These are phyloP conservation scores for Dryococelus australis DNA, from an alignment of 2,888 invertebrate genomes.

Conservation along the genomic window DNA sequence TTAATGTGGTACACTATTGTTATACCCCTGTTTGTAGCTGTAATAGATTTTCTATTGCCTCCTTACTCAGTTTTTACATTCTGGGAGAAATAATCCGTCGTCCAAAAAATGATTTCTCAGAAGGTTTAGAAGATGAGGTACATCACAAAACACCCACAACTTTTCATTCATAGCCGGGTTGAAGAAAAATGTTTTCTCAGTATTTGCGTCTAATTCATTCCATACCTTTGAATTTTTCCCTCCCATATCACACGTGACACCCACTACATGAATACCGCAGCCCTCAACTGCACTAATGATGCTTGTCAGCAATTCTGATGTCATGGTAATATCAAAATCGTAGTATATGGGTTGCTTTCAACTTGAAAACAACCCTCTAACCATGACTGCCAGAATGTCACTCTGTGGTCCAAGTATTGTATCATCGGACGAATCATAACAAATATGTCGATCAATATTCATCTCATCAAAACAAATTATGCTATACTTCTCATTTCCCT, in stretches of 20 bases:
- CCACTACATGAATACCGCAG: background rate
- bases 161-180: background rate
- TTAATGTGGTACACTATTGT: background rate
- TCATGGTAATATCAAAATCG: background rate
- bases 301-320: background rate
- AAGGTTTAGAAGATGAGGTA: background rate
- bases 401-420: background rate
- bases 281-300: background rate
- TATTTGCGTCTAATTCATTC: background rate
- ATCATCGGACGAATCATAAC: background rate
- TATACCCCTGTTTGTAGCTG: background rate
- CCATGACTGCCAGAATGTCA: background rate
- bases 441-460: background rate
- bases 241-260: slow-evolving; percentile 21
- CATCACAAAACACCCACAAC: background rate
- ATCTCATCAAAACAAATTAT: background rate
- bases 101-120: background rate
- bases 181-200: background rate
- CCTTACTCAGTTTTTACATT: background rate
- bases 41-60: slow-evolving; percentile 8
- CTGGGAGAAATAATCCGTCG: background rate
- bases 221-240: too few relatives aligned
- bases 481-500: background rate
- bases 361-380: background rate
- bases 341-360: background rate